Percentiles rank a stretch among this genome's conserved stretches.
These are phyloP conservation scores for Chromis chromis DNA, from an alignment of 2,797 vertebrate species.

Conservation along the genomic window DNA sequence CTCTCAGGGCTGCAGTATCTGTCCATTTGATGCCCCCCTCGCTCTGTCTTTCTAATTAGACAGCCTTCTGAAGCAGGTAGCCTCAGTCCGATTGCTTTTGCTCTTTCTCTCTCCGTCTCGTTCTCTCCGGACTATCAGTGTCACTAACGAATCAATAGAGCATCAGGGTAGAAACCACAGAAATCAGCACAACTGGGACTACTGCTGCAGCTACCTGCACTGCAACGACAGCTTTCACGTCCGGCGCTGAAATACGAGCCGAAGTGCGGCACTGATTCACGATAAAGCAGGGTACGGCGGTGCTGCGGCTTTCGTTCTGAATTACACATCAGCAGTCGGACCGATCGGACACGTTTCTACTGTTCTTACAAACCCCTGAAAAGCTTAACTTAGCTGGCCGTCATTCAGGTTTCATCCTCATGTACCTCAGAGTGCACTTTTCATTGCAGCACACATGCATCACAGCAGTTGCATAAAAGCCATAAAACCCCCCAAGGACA, in stretches of 20 bases:
- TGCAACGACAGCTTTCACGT: conserved; percentile 25
- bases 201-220: conserved; percentile 51
- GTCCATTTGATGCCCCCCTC: conserved; percentile 40
- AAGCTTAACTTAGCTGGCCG: not conserved
- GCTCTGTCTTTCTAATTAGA: conserved; percentile 70
- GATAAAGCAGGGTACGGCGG: conserved; percentile 1
- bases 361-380: not conserved
- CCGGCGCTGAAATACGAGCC: conserved; percentile 20
- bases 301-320: conserved; percentile 7
- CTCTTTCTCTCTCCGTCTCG: conserved; percentile 19
- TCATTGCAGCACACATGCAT: conserved; percentile 16
- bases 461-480: conserved; percentile 25
- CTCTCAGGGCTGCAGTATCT: conserved; percentile 54
- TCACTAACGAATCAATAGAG: conserved; percentile 74
- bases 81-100: conserved; percentile 37
- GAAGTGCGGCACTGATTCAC: not conserved
- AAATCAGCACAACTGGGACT: conserved; percentile 68
- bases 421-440: conserved; percentile 27
- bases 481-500: conserved; percentile 41
- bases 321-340: conserved; percentile 21
- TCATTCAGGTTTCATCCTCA: not conserved
- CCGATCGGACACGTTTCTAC: not conserved
- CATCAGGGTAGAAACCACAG: conserved; percentile 61
- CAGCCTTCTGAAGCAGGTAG: conserved; percentile 49
- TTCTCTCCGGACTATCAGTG: conserved; percentile 63